A percentile compares a stretch with the other conserved stretches of the same genome.
These are phyloP conservation scores for Trilocha varians DNA, from an alignment of 2,888 invertebrate species.

Conservation along the genomic window DNA sequence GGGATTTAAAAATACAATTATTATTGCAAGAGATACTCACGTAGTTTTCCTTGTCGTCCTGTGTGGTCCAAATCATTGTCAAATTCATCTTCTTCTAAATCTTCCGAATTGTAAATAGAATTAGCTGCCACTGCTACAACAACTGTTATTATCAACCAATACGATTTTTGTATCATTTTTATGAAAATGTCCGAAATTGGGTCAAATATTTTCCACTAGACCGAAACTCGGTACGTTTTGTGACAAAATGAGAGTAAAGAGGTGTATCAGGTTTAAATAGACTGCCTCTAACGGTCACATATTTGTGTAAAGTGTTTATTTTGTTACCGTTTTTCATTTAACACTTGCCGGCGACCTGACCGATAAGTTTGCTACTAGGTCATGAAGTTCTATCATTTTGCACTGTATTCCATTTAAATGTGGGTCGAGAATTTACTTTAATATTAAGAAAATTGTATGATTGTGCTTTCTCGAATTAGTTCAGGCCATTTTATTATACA, in stretches of 20 bases:
- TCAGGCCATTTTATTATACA: too few species aligned
- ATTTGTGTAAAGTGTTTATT: conserved; percentile 52
- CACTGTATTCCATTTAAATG: background rate
- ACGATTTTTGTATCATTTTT: conserved; percentile 32
- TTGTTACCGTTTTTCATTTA: conserved; percentile 58
- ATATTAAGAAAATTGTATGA: too few species aligned
- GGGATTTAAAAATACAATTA: too few species aligned
- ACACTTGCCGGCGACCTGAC: conserved; percentile 26
- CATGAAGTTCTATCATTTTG: conserved; percentile 11
- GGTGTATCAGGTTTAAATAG: conserved; percentile 47
- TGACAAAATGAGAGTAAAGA: conserved; percentile 36
- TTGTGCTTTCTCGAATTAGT: too few species aligned
- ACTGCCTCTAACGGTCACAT: conserved; percentile 55
- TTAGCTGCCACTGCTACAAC: conserved; percentile 33
- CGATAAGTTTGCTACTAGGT: conserved; percentile 18
- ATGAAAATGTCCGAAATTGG: conserved; percentile 7
- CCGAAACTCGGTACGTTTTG: conserved; percentile 17
- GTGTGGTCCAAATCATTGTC: conserved; percentile 18
- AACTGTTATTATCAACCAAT: conserved; percentile 28
- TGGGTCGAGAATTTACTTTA: too few species aligned
- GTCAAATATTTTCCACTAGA: conserved; percentile 13
- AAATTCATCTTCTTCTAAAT: conserved; percentile 22
- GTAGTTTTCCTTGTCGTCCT: conserved; percentile 44
- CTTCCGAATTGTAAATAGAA: conserved; percentile 26
- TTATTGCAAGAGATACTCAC: conserved; percentile 42